phyloP scores from a whole-genome alignment of 2,113 vertebrate species.

The Oxygymnocypris stewartii region DNA sequence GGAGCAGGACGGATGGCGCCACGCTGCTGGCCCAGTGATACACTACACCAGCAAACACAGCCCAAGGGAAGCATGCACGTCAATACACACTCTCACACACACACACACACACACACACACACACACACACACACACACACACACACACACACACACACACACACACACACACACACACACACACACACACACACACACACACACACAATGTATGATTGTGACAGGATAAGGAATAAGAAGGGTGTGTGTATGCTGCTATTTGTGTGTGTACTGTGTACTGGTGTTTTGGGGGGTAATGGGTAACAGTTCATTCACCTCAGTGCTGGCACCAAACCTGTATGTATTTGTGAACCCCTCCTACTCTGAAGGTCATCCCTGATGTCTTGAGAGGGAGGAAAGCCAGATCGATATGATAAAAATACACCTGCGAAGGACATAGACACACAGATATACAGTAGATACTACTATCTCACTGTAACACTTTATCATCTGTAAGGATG shows the following conservation, averaged over 20 bases:
- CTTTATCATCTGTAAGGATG: not conserved
- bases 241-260: slow-evolving; percentile 6
- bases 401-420: slow-evolving; percentile 47
- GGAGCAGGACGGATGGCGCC: slow-evolving; percentile 90
- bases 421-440: slow-evolving; percentile 31
- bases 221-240: not conserved
- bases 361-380: slow-evolving; percentile 44
- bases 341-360: slow-evolving; percentile 1
- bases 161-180: no score
- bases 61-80: slow-evolving; percentile 74
- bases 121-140: no score
- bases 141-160: no score
- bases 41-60: slow-evolving; percentile 77
- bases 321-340: slow-evolving; percentile 6
- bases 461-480: not conserved
- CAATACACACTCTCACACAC: slow-evolving; percentile 71
- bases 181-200: no score
- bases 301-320: not conserved
- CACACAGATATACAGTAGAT: slow-evolving; percentile 34
- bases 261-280: not conserved
- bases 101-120: slow-evolving; percentile 46
- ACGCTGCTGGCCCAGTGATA: slow-evolving; percentile 91
- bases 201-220: slow-evolving; percentile 23
- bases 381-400: not conserved
- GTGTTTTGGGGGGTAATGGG: not conserved